A percentile compares a stretch with the other conserved stretches of the same genome.
Conservation (phyloP, 2,888 invertebrate genomes). For the Chaitophorus viminalis region DNA sequence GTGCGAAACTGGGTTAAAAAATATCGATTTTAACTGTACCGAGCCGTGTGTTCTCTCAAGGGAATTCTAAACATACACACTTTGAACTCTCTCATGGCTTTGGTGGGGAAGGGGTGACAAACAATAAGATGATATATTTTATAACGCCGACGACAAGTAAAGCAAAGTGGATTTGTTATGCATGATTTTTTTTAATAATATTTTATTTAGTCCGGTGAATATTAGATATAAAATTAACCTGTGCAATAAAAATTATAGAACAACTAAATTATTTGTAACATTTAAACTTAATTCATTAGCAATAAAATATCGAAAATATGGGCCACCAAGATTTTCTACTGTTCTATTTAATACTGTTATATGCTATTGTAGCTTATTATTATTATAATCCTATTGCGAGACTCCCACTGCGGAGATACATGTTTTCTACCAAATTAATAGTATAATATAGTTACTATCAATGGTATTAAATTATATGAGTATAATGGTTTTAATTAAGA, state of each 20-base stretch:
- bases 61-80: constrained; percentile 5
- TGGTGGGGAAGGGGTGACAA: background rate
- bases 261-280: background rate
- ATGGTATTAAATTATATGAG: too few species aligned
- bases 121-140: constrained; percentile 6
- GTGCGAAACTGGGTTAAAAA: constrained; percentile 50
- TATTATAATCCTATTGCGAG: background rate
- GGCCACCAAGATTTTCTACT: too few species aligned
- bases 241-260: background rate
- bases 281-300: background rate
- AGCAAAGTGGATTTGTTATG: background rate
- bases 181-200: background rate
- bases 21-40: constrained; percentile 25
- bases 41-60: background rate
- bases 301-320: too few species aligned
- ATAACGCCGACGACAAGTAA: background rate
- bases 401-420: too few species aligned
- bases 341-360: too few species aligned
- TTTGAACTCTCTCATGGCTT: background rate
- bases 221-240: background rate
- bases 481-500: too few species aligned
- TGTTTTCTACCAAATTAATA: too few species aligned
- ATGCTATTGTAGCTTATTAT: background rate
- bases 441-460: too few species aligned
- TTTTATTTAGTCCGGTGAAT: background rate